Conservation (phyloP, 2,113 vertebrate species). For the Excalfactoria chinensis region DNA sequence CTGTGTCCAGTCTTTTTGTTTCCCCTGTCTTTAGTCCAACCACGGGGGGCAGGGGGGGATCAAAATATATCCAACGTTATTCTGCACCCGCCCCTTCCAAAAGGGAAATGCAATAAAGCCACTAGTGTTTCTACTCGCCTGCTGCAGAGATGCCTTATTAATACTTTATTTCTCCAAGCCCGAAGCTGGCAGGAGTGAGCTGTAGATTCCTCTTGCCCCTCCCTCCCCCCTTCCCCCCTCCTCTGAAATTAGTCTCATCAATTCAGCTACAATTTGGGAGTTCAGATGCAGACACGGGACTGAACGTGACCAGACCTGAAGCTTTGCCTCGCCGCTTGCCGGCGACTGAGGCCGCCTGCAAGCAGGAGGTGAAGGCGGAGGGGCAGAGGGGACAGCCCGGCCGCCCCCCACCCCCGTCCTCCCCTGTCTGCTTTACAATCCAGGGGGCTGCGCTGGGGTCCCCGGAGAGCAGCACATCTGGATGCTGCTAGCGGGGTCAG, state of each 20-base stretch:
- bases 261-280: conserved; percentile 84
- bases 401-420: conserved; percentile 51
- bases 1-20: conserved; percentile 69
- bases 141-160: conserved; percentile 67
- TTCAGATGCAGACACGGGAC: conserved; percentile 78
- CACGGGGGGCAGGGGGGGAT: background rate
- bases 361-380: conserved; percentile 67
- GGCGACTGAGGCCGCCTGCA: conserved; percentile 58
- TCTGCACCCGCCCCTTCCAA: conserved; percentile 6
- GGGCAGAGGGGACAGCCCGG: conserved; percentile 77
- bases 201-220: conserved; percentile 57
- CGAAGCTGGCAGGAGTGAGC: conserved; percentile 53
- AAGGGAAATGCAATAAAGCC: conserved; percentile 15
- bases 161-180: conserved; percentile 79
- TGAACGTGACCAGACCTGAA: conserved; percentile 82
- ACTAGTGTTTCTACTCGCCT: conserved; percentile 28
- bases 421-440: conserved; percentile 77
- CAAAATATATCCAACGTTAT: conserved; percentile 38
- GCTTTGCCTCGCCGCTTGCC: conserved; percentile 63
- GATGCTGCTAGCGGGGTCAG: conserved; percentile 99
- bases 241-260: conserved; percentile 88
- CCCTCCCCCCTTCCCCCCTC: conserved; percentile 25
- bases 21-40: conserved; percentile 64
- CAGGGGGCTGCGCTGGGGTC: conserved; percentile 80
- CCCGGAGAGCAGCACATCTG: conserved; percentile 97